Base-by-base conservation (phyloP, 2,113 vertebrate genomes). In the Oceanodroma tethys region DNA sequence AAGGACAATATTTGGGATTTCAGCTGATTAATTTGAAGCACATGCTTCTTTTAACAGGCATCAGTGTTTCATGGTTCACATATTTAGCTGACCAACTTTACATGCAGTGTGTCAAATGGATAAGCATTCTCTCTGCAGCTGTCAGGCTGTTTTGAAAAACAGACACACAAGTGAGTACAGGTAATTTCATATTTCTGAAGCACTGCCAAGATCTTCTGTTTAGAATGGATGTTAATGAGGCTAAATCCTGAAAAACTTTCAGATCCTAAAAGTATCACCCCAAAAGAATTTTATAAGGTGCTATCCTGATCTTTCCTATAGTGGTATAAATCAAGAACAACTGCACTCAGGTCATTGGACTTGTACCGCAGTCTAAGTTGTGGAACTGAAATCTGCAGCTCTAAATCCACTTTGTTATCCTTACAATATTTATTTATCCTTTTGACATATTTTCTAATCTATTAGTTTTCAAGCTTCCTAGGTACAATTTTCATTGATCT, bases 11-110 rank as follows among this genome's bases (percentile, higher is more conserved):
- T 88, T 83, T 86, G 32, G 36, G 86, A 90, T 91, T 97, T 93
- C 58, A 72, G 48, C 79, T 92, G 88, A 89, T 95, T 96, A 97
- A 97, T 98, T 87, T 95, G 96, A 98, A 98, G 93, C 83, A 94
- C 66, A 92, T 94, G 68, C 90, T 96, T 86, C 47, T 47, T 88
- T 88, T 93, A 95, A 58, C 62, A 84, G 85, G 30, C 40, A 78
- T 58, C 32, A 30, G 40, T 59, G 53, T 93, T 97, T 95, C 71
- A 79, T 92, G 97, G 82, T 91, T 94, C 60, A 56, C 5, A 15
- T 68, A 20, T 66, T 92, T 73, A 95, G 84, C 92, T 94, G 95
- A 88, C 84, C 93, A 92, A 36, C 6, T n/a, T 84, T 85, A 88
- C 55, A 72, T 94, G 73, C 48, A 56, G 52, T 32, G 38, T 95